Evolutionary conservation across 1,140 invertebrate genomes (phyloP), one percentile per base, ranked within the genome.

Genomic region (Eriosoma lanigerum): DNA sequence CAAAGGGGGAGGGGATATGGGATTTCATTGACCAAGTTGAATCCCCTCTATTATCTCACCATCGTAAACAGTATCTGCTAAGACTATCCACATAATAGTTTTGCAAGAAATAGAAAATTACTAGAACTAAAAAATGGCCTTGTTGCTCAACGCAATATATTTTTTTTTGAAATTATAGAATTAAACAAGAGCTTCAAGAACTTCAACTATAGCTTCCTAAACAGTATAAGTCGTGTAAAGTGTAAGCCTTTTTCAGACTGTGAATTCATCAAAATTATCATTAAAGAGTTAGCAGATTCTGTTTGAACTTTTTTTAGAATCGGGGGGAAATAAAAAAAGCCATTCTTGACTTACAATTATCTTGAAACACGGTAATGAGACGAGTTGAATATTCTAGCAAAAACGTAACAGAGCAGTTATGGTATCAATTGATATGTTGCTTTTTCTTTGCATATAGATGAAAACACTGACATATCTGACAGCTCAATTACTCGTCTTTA

Each of bases 351-450:
- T 32, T 64, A 32, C 60, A 38, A 46, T n/a, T 70, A 70, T 70
- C 44, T 21, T 19, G 68, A 50, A 72, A 72, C 21, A 70, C 68
- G 19, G 68, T 72, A 72, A 72, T 50, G 9, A 5, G 44, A 19
- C 46, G 24, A 50, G 26, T 72, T 72, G 46, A 50, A 48, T n/a
- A 29, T 0, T n/a, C 29, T 6, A 26, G 15, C 15, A 17, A 9
- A 26, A 72, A 50, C 21, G 13, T 26, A 50, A 48, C 44, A 50
- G 19, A 29, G 24, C 46, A 72, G 15, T 72, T 72, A 48, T 15
- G 17, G 19, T 50, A 50, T 70, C 9, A 1, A 46, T 29, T 1
- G 2, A 5, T 70, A 10, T 70, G 15, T 24, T 17, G 17, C 21
- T 6, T 70, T 70, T 48, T 46, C n/a, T 2, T 44, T 70, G 2